Base-by-base conservation (phyloP, 2,888 invertebrate species). In the Agrenia bidenticulata region DNA sequence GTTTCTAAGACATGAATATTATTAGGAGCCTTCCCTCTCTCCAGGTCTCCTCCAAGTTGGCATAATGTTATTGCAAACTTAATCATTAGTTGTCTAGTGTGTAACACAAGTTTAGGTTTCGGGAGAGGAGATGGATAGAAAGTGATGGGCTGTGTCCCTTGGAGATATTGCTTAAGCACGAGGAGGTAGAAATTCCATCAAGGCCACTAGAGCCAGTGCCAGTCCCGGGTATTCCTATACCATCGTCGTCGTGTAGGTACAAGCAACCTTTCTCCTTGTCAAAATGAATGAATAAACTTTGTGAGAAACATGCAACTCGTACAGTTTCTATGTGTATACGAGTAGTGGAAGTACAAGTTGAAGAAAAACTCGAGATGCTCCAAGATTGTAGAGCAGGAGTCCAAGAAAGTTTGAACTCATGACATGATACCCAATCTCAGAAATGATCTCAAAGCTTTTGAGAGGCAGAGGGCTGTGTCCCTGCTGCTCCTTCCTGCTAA, bases 391-490 rank as follows among this genome's bases (percentile, higher is more conserved):
- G 11, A 32, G 5, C 32, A 32, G 32, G 32, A 32, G 32, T 32
- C 32, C 32, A 32, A 32, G 32, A 32, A 23, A 21, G 17, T 51
- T 51, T 24, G 13, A 21, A 24, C 21, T 24, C 24, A 23, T 51
- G 51, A 51, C 51, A 51, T 51, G 51, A 51, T 51, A 51, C 51
- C 51, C 51, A 51, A 51, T 51, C 51, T 51, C 51, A 51, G 21
- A 51, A 51, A 51, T 51, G 51, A 51, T 51, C 51, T 51, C 24
- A 24, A 51, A 51, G 2, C 23, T 51, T n/a, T 24, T 24, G 51
- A 24, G 21, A 51, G 23, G 51, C 9, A 45, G 45, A 17, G 15
- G 45, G n/a, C 9, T 11, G 15, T 5, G 45, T 5, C n/a, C 19
- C n/a, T 45, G 4, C n/a, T n/a, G n/a, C 5, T 45, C 15, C 45